phyloP scores from a whole-genome alignment of 2,888 invertebrate species.

The Leptogaster cylindrica region DNA sequence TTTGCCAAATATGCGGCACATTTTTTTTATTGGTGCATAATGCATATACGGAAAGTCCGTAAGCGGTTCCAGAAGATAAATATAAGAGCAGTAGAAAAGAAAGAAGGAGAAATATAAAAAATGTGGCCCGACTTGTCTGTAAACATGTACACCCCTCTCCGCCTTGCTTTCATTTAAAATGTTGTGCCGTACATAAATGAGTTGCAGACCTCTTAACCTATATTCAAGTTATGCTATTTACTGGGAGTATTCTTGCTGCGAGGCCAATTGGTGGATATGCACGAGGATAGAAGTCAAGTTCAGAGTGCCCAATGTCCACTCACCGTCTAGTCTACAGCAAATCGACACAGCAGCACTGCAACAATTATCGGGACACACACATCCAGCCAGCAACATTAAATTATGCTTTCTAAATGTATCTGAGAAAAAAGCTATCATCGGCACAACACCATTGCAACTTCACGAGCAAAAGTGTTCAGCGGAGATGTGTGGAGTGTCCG shows the following conservation, averaged over 20 bases:
- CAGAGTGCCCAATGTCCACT: conserved; percentile 9
- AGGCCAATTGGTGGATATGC: conserved; percentile 18
- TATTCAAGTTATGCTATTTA: conserved; percentile 35
- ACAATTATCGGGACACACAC: conserved; percentile 8
- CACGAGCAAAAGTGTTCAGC: conserved; percentile 25
- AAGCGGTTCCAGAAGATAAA: no score
- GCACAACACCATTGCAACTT: not conserved
- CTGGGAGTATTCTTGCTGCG: conserved; percentile 24
- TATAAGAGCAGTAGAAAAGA: no score
- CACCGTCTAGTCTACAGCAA: conserved; percentile 27
- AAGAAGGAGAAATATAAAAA: conserved; percentile 1
- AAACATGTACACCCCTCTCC: conserved; percentile 1
- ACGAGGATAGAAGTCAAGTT: not conserved
- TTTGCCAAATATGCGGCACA: no score
- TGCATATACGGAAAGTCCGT: no score
- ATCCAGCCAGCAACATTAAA: not conserved
- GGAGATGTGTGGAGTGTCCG: not conserved
- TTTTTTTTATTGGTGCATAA: no score
- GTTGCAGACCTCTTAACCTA: conserved; percentile 35
- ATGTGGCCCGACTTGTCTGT: conserved; percentile 11
- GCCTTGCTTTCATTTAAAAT: not conserved
- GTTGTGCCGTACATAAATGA: conserved; percentile 10
- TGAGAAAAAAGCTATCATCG: not conserved
- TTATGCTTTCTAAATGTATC: conserved; percentile 27
- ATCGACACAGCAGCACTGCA: conserved; percentile 15